phyloP scores from a whole-genome alignment of 2,888 invertebrate species.

The Rhopalosiphum nymphaeae region DNA sequence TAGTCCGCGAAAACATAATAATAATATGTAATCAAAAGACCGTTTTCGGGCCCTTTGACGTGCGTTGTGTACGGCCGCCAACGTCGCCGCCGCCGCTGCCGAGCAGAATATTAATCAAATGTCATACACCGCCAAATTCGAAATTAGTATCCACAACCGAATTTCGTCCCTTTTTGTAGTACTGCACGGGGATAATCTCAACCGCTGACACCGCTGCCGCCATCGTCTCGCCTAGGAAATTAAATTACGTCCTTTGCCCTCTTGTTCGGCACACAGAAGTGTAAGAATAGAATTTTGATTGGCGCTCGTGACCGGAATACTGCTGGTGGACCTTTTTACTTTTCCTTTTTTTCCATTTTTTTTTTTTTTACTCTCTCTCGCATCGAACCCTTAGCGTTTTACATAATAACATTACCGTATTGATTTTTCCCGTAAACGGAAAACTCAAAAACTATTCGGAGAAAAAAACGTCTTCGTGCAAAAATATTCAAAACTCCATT shows the following conservation, averaged over 20 bases:
- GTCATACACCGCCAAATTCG: constrained; percentile 53
- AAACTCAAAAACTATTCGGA: constrained; percentile 24
- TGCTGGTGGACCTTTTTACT: constrained; percentile 59
- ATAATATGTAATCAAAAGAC: constrained; percentile 53
- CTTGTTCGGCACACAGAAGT: constrained; percentile 52
- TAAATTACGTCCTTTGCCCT: constrained; percentile 62
- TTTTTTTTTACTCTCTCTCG: neutral
- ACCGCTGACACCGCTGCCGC: constrained; percentile 42
- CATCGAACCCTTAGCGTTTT: constrained; percentile 54
- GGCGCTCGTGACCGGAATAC: constrained; percentile 65
- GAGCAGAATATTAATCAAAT: constrained; percentile 60
- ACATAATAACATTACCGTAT: constrained; percentile 63
- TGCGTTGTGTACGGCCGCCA: neutral
- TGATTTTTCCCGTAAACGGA: constrained; percentile 44
- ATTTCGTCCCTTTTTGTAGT: constrained; percentile 57
- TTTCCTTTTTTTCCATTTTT: neutral
- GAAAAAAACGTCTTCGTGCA: constrained; percentile 8
- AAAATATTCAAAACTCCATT: constrained; percentile 39
- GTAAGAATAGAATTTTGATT: constrained; percentile 65
- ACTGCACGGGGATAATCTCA: constrained; percentile 37
- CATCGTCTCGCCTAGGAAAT: constrained; percentile 54
- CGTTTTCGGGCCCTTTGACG: constrained; percentile 55
- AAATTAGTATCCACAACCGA: constrained; percentile 61
- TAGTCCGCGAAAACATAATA: constrained; percentile 44
- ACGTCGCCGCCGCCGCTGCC: neutral